A percentile compares a stretch with the other conserved stretches of the same genome.
These are phyloP conservation scores for Cyprinodon variegatus DNA, from an alignment of 2,113 vertebrate species.

Conservation along the genomic window DNA sequence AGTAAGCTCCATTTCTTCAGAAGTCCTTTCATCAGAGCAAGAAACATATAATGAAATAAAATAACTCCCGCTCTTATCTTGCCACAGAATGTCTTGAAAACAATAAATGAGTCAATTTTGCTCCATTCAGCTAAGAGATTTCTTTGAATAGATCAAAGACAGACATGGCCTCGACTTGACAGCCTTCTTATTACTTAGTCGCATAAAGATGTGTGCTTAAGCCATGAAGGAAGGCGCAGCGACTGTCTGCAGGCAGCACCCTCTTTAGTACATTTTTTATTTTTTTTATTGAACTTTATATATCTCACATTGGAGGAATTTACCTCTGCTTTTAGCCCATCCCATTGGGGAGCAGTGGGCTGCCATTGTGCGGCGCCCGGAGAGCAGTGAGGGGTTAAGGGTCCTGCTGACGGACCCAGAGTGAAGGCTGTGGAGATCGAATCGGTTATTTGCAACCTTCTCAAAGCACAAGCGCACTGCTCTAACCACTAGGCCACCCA, in stretches of 20 bases:
- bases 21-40: background rate
- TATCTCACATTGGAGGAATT: no score
- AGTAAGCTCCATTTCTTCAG: background rate
- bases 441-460: no score
- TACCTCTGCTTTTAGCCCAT: no score
- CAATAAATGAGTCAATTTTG: slow-evolving; percentile 1
- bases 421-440: no score
- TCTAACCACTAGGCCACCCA: no score
- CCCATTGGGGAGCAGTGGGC: no score
- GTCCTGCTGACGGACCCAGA: no score
- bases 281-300: background rate
- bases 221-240: background rate
- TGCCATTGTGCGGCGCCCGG: no score
- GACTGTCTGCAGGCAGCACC: slow-evolving; percentile 1
- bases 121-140: slow-evolving; percentile 24
- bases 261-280: background rate
- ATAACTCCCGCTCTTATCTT: slow-evolving; percentile 6
- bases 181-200: slow-evolving; percentile 10
- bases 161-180: slow-evolving; percentile 28
- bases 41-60: background rate
- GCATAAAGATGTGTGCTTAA: slow-evolving; percentile 7
- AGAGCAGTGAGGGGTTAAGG: no score
- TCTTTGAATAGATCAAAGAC: slow-evolving; percentile 26
- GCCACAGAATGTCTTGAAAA: slow-evolving; percentile 4
- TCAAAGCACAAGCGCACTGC: no score